Percentiles rank a stretch among this genome's conserved stretches.
Conservation (phyloP, 1,140 invertebrate genomes). For the Heliconius melpomene region DNA sequence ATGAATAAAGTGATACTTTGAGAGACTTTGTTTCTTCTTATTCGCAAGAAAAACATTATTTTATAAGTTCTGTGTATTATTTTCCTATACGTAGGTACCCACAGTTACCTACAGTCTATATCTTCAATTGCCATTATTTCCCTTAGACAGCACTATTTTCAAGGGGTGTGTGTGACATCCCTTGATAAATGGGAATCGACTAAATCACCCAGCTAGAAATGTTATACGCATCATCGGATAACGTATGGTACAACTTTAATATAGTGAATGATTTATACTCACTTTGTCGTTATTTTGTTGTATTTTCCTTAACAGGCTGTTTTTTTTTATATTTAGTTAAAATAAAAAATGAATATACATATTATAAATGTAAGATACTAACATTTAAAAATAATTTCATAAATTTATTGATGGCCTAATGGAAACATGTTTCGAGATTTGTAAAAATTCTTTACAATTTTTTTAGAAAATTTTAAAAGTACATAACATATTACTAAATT, state of each 20-base stretch:
- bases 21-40: too few relatives aligned
- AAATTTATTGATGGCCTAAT: too few relatives aligned
- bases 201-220: constrained; percentile 40
- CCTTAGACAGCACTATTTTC: constrained; percentile 29
- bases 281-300: not conserved
- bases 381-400: too few relatives aligned
- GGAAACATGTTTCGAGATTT: too few relatives aligned
- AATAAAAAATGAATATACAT: too few relatives aligned
- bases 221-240: constrained; percentile 38
- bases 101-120: constrained; percentile 1
- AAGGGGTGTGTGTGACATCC: constrained; percentile 34
- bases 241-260: constrained; percentile 42
- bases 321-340: not conserved
- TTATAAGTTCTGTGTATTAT: not conserved
- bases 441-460: too few relatives aligned
- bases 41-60: not conserved
- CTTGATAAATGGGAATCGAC: constrained; percentile 38
- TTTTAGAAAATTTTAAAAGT: too few relatives aligned
- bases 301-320: not conserved
- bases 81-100: not conserved
- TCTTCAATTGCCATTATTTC: constrained; percentile 21
- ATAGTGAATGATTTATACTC: constrained; percentile 20
- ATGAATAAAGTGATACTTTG: too few relatives aligned
- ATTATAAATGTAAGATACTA: too few relatives aligned
- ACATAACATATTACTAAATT: too few relatives aligned